A percentile compares a stretch with the other conserved stretches of the same genome.
These are phyloP conservation scores for Abramis brama DNA, from an alignment of 2,113 vertebrate species.

Conservation along the genomic window DNA sequence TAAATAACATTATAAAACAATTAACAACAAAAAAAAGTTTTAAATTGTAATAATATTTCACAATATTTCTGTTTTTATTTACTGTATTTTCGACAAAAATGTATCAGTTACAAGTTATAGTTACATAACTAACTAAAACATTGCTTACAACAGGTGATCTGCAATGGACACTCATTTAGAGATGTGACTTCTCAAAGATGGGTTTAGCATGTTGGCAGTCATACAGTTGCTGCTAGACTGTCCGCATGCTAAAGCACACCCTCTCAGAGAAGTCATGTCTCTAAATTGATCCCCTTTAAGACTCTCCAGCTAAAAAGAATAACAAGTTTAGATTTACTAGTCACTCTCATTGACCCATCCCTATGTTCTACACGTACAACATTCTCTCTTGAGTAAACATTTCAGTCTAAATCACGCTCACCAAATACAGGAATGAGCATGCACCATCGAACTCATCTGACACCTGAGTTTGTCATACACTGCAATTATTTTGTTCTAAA, in stretches of 20 bases:
- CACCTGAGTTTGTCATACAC: not conserved
- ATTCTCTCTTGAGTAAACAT: conserved; percentile 13
- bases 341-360: not conserved
- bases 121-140: not conserved
- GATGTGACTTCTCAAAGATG: not conserved
- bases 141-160: not conserved
- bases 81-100: not conserved
- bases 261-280: not conserved
- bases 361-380: not conserved
- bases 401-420: not conserved
- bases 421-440: conserved; percentile 5
- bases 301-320: not conserved
- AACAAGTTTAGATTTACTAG: not conserved
- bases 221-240: not conserved
- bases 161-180: not conserved
- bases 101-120: no score
- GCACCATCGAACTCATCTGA: not conserved
- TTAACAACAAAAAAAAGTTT: not conserved
- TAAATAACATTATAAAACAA: not conserved
- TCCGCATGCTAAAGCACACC: not conserved
- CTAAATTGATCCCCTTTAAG: not conserved
- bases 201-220: not conserved
- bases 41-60: not conserved
- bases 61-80: not conserved
- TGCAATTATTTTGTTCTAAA: conserved; percentile 40